Evolutionary conservation across 1,140 invertebrate species (phyloP).

Genomic region (Trichoplusia ni): DNA sequence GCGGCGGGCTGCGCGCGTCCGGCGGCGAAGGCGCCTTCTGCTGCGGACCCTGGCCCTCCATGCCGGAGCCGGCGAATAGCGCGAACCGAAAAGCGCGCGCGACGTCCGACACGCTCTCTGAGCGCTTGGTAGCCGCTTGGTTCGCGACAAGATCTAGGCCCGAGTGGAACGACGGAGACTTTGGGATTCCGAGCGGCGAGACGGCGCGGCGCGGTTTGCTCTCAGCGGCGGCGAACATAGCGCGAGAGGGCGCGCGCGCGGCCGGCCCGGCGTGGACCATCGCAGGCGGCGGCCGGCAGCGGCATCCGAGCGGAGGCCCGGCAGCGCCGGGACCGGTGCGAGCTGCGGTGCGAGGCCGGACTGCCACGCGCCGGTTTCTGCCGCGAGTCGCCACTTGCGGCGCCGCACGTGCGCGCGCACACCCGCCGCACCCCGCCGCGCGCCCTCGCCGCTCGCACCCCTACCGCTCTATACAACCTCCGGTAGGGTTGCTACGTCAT

Average conservation of each 20-base stretch:
- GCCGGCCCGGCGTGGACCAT: conserved; percentile 79
- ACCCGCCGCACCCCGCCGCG: conserved; percentile 33
- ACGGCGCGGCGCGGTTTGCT: conserved; percentile 80
- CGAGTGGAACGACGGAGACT: conserved; percentile 92
- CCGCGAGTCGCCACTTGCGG: conserved; percentile 46
- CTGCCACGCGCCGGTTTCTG: conserved; percentile 54
- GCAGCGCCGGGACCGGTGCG: conserved; percentile 69
- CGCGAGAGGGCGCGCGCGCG: conserved; percentile 77
- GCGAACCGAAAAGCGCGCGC: conserved; percentile 78
- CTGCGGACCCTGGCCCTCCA: conserved; percentile 67
- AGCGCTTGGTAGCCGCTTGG: conserved; percentile 74
- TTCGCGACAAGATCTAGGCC: conserved; percentile 88
- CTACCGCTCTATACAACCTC: conserved; percentile 53
- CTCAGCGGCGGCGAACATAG: conserved; percentile 79
- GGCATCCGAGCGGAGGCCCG: conserved; percentile 73
- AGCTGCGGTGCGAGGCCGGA: conserved; percentile 70
- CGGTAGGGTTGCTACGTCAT: conserved; percentile 46
- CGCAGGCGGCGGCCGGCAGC: conserved; percentile 78
- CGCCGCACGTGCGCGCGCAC: conserved; percentile 35
- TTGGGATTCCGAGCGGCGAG: conserved; percentile 87
- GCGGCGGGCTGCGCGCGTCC: conserved; percentile 67
- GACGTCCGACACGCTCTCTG: conserved; percentile 78
- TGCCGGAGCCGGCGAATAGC: conserved; percentile 59
- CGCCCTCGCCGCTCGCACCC: conserved; percentile 34
- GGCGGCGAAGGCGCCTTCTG: conserved; percentile 71